A percentile compares a stretch with the other conserved stretches of the same genome.
These are phyloP conservation scores for Dicerorhinus sumatrensis DNA, from an alignment of 2,113 vertebrate genomes.

Conservation along the genomic window DNA sequence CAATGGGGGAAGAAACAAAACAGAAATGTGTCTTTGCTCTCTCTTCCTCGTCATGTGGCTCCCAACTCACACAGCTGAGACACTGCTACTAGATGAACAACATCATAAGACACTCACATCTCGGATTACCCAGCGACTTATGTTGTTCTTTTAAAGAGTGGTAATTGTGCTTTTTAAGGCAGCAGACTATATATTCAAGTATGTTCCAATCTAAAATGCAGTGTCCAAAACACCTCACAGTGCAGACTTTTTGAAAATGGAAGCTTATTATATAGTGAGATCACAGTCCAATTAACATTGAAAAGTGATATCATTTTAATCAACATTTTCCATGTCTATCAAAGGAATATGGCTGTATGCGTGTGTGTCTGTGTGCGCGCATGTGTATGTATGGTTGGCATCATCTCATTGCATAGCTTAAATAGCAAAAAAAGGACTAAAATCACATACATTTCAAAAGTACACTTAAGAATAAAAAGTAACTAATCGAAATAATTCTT, in stretches of 20 bases:
- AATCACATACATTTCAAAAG: conserved; percentile 35
- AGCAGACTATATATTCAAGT: not conserved
- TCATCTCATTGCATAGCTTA: not conserved
- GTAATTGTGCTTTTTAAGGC: conserved; percentile 72
- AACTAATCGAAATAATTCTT: not conserved
- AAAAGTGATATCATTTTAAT: conserved; percentile 64
- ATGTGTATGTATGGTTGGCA: not conserved
- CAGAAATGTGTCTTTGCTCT: not conserved
- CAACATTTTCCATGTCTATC: conserved; percentile 64
- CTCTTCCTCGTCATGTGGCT: not conserved
- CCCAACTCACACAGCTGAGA: not conserved
- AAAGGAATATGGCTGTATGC: not conserved
- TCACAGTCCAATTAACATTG: conserved; percentile 74
- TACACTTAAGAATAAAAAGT: not conserved
- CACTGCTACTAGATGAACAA: not conserved
- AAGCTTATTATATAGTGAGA: conserved; percentile 79
- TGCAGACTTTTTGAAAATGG: conserved; percentile 67
- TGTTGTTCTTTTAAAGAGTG: conserved; percentile 52
- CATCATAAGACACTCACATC: not conserved
- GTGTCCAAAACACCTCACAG: conserved; percentile 68
- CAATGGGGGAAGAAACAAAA: not conserved
- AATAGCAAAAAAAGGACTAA: not conserved
- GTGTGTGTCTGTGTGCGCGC: not conserved
- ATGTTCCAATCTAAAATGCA: conserved; percentile 73
- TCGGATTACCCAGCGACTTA: not conserved